These are phyloP conservation scores for Acanthornis magna DNA, from an alignment of 2,797 vertebrate species.

Conservation along the genomic window DNA sequence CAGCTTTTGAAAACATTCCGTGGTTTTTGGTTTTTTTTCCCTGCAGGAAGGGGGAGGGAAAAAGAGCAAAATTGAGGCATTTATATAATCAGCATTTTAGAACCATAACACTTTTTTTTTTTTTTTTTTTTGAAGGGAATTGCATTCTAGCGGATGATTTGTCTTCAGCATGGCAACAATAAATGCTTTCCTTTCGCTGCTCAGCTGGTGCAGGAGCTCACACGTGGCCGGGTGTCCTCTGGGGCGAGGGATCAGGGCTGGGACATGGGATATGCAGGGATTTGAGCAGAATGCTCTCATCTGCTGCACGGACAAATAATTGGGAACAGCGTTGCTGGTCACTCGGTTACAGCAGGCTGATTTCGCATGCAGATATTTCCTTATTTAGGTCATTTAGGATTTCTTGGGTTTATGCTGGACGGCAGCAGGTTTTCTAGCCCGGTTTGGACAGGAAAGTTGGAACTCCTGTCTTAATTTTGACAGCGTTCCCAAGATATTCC, in stretches of 20 bases:
- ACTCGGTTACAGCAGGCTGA: neutral
- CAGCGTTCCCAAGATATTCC: neutral
- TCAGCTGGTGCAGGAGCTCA: neutral
- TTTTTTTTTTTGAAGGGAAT: neutral
- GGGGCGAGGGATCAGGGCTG: neutral
- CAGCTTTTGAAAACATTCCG: neutral
- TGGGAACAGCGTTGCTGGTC: neutral
- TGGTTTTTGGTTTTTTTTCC: neutral
- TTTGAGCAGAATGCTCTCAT: neutral
- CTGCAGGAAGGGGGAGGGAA: neutral
- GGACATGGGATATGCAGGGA: neutral
- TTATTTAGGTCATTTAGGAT: constrained; percentile 20
- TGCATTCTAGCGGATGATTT: neutral
- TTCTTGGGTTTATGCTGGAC: constrained; percentile 11
- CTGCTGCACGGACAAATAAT: neutral
- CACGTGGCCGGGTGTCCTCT: neutral
- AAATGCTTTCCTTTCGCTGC: neutral
- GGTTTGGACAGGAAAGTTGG: constrained; percentile 15
- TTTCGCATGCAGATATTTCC: constrained; percentile 31
- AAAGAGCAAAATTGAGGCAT: neutral
- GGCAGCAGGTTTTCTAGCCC: constrained; percentile 11
- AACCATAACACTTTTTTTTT: neutral
- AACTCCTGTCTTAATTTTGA: neutral
- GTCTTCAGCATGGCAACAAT: neutral
- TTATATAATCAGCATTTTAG: constrained; percentile 47